phyloP scores from a whole-genome alignment of 2,113 vertebrate species.

The Pseudopipra pipra region DNA sequence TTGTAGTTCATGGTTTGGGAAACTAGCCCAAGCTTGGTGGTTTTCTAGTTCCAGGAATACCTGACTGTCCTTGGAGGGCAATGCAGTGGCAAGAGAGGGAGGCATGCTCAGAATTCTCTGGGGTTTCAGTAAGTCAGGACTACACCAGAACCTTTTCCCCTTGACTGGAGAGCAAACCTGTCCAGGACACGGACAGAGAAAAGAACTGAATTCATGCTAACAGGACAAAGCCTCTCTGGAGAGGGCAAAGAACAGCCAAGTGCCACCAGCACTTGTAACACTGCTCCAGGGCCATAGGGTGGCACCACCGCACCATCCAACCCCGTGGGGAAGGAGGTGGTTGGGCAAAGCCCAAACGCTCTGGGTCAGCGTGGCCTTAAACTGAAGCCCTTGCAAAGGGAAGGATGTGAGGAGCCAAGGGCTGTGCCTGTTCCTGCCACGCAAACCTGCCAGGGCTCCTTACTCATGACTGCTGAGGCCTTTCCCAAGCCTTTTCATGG shows the following conservation, averaged over 20 bases:
- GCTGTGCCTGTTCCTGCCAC: background rate
- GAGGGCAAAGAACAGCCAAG: background rate
- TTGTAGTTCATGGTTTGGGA: background rate
- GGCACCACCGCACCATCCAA: background rate
- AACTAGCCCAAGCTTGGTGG: background rate
- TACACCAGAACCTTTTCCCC: background rate
- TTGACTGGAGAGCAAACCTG: background rate
- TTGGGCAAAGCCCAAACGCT: background rate
- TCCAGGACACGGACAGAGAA: background rate
- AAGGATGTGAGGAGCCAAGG: background rate
- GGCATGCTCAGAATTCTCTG: background rate
- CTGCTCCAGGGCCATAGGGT: slow-evolving; percentile 29
- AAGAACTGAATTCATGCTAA: background rate
- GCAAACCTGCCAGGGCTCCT: background rate
- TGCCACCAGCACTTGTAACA: background rate
- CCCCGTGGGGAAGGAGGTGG: background rate
- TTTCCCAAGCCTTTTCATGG: background rate
- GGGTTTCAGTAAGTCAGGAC: background rate
- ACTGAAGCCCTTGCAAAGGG: background rate
- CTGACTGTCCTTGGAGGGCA: background rate
- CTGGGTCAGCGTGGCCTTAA: background rate
- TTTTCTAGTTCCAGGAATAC: background rate
- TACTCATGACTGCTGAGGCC: background rate
- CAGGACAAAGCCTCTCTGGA: background rate
- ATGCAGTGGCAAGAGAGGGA: background rate